These are phyloP conservation scores for Sus cebifrons DNA, from an alignment of 2,797 vertebrate species.

Conservation along the genomic window DNA sequence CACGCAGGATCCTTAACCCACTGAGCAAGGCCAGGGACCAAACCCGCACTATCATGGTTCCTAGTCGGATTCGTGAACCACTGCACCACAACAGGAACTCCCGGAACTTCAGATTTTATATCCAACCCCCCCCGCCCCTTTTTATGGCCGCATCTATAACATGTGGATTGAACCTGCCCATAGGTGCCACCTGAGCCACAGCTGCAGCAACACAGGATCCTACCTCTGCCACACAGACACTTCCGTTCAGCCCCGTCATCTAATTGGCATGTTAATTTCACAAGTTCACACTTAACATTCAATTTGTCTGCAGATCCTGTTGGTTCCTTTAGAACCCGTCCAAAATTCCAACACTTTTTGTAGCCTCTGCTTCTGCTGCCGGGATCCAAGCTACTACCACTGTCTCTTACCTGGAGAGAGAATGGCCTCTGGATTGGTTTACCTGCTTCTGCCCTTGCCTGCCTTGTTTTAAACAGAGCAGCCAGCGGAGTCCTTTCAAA, in stretches of 20 bases:
- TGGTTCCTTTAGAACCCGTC: conserved; percentile 15
- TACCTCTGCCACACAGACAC: too few relatives aligned
- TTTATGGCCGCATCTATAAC: too few relatives aligned
- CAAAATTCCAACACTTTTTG: conserved; percentile 5
- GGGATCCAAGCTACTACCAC: neutral
- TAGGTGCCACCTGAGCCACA: too few relatives aligned
- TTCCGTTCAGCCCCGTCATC: neutral
- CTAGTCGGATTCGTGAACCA: too few relatives aligned
- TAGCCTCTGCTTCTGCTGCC: neutral
- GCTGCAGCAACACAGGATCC: too few relatives aligned
- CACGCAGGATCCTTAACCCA: too few relatives aligned
- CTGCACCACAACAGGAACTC: too few relatives aligned
- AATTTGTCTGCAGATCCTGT: conserved; percentile 31
- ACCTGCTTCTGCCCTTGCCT: neutral
- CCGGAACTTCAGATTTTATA: too few relatives aligned
- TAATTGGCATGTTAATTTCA: conserved; percentile 66
- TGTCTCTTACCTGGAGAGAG: neutral
- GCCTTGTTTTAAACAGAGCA: conserved; percentile 37
- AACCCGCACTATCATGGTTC: too few relatives aligned
- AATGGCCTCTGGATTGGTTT: neutral
- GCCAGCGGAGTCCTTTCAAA: neutral
- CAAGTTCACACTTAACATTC: conserved; percentile 11
- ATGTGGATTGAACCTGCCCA: too few relatives aligned
- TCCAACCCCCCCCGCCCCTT: too few relatives aligned
- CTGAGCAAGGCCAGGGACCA: too few relatives aligned